Evolutionary conservation across 2,888 invertebrate species (phyloP).

Genomic region (Tridacna crocea): DNA sequence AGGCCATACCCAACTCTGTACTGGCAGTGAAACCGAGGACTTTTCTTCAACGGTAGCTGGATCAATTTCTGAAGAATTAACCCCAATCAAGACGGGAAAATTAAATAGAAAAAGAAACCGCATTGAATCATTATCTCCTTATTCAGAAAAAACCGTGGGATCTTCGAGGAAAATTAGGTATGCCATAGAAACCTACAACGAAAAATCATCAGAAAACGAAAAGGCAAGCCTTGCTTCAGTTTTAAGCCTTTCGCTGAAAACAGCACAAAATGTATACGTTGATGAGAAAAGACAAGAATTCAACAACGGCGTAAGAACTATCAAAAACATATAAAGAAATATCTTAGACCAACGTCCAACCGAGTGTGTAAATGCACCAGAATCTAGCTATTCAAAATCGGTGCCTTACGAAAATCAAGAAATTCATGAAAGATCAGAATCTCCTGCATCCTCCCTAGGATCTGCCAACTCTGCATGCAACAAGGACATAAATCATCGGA

Average conservation of each 20-base stretch:
- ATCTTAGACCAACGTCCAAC: neutral
- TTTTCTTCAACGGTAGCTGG: neutral
- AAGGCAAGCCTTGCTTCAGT: constrained; percentile 6
- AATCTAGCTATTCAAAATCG: neutral
- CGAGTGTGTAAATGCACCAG: neutral
- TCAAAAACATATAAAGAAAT: neutral
- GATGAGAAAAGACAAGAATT: constrained; percentile 7
- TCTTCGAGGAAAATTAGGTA: no score
- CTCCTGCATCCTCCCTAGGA: neutral
- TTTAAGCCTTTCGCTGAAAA: neutral
- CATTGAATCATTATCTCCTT: neutral
- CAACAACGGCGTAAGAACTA: neutral
- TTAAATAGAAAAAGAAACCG: neutral
- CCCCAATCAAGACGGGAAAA: neutral
- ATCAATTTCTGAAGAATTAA: neutral
- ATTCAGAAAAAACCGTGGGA: neutral
- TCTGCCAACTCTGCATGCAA: neutral
- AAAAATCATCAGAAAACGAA: neutral
- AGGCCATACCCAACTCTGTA: neutral
- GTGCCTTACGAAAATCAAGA: neutral
- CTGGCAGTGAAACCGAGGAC: neutral
- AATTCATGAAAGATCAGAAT: neutral
- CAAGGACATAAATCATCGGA: neutral
- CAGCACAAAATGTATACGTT: constrained; percentile 3
- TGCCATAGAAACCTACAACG: neutral